Evolutionary conservation across 2,113 vertebrate genomes (phyloP).

Genomic region (Triplophysa dalaica): DNA sequence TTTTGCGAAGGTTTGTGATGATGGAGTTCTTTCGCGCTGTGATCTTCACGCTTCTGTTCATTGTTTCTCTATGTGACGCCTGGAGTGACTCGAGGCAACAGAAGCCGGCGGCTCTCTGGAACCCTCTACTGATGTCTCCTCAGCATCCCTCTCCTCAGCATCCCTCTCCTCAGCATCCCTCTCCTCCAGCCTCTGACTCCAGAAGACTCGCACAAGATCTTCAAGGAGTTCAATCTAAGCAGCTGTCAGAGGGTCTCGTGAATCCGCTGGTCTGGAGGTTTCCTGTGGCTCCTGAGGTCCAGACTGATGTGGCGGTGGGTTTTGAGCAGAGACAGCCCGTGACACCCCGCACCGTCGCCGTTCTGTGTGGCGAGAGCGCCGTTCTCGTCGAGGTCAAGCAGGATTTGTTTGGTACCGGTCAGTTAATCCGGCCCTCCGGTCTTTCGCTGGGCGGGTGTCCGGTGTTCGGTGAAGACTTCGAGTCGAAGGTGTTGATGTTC

Average conservation of each 20-base stretch:
- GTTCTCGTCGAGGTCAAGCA: slow-evolving; percentile 61
- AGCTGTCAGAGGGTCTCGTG: slow-evolving; percentile 6
- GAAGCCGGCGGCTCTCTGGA: too few relatives aligned
- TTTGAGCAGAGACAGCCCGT: slow-evolving; percentile 47
- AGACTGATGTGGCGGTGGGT: neutral
- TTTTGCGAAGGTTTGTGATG: neutral
- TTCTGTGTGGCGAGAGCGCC: slow-evolving; percentile 47
- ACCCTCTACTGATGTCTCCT: too few relatives aligned
- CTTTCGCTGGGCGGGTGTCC: slow-evolving; percentile 63
- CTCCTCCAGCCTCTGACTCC: neutral
- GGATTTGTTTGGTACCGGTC: slow-evolving; percentile 64
- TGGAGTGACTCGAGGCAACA: neutral
- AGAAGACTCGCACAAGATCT: neutral
- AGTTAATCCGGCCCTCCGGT: slow-evolving; percentile 45
- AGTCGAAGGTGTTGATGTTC: slow-evolving; percentile 57
- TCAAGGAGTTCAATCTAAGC: slow-evolving; percentile 27
- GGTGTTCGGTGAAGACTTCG: slow-evolving; percentile 35
- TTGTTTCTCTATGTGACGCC: neutral
- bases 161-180: neutral
- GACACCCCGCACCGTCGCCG: slow-evolving; percentile 33
- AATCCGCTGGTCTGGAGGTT: slow-evolving; percentile 53
- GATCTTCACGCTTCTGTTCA: neutral
- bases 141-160: too few relatives aligned
- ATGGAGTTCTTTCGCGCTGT: neutral
- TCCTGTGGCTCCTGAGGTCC: slow-evolving; percentile 38